phyloP scores from a whole-genome alignment of 2,888 invertebrate genomes.

The Chrysopilus asiliformis region DNA sequence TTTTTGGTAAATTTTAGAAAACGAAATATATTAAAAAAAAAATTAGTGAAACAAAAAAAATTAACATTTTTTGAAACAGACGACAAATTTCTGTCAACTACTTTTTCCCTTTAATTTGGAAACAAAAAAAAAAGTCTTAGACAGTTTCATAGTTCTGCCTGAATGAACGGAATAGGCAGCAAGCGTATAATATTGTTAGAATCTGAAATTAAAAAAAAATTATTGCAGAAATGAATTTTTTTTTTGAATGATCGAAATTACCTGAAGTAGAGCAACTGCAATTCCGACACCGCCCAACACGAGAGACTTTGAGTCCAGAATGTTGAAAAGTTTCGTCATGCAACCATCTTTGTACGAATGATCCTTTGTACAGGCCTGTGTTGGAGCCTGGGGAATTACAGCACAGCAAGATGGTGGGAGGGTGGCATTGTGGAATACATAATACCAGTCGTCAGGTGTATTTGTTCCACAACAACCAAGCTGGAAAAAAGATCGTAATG shows the following conservation, averaged over 20 bases:
- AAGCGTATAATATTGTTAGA: conserved; percentile 81
- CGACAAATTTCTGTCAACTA: no score
- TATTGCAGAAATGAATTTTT: no score
- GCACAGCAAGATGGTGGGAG: conserved; percentile 31
- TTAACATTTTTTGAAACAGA: no score
- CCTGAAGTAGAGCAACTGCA: conserved; percentile 78
- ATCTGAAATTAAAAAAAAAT: conserved; percentile 46
- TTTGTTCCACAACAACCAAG: conserved; percentile 63
- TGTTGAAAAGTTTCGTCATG: conserved; percentile 45
- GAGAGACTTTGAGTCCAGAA: conserved; percentile 56
- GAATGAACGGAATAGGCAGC: conserved; percentile 84
- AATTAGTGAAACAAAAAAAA: no score
- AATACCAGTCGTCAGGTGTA: conserved; percentile 52
- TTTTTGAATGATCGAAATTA: no score
- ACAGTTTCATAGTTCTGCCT: conserved; percentile 84
- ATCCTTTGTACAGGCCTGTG: conserved; percentile 35
- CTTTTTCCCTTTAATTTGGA: no score
- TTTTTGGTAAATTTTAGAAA: no score
- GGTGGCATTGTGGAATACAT: conserved; percentile 35
- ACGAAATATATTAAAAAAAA: no score
- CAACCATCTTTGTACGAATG: conserved; percentile 51
- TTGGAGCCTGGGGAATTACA: conserved; percentile 37
- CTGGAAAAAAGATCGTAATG: no score
- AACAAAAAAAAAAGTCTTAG: no score
- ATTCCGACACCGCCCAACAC: conserved; percentile 72